Conservation (phyloP, 2,113 vertebrate species). For the Datnioides undecimradiatus region DNA sequence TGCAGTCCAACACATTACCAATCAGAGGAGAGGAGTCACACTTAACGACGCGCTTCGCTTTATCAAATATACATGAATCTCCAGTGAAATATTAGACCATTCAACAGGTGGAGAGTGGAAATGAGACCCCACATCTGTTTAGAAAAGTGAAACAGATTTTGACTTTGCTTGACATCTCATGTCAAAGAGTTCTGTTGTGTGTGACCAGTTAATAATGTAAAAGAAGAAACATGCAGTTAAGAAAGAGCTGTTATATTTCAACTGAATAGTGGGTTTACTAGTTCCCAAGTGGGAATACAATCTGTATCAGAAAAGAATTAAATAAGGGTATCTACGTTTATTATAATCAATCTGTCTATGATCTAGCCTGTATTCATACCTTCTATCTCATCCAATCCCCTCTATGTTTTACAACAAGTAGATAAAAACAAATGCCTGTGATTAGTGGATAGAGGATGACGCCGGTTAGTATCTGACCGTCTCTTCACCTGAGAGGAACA, state of each 20-base stretch:
- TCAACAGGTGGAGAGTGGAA: conserved; percentile 16
- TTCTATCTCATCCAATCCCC: not conserved
- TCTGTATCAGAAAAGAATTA: no score
- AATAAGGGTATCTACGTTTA: no score
- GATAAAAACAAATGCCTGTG: not conserved
- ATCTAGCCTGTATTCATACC: not conserved
- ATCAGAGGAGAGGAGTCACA: conserved; percentile 39
- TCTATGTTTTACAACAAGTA: not conserved
- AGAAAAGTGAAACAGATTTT: conserved; percentile 43
- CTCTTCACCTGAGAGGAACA: conserved; percentile 3
- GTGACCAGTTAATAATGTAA: not conserved
- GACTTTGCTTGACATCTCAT: conserved; percentile 3
- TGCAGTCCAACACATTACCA: conserved; percentile 4
- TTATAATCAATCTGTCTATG: no score
- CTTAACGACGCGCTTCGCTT: conserved; percentile 23
- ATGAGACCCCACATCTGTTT: conserved; percentile 22
- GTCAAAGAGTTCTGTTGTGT: not conserved
- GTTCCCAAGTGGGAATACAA: no score
- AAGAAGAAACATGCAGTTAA: not conserved
- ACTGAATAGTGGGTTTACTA: not conserved
- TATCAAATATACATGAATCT: conserved; percentile 69
- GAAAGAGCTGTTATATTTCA: not conserved
- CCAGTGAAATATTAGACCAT: conserved; percentile 59
- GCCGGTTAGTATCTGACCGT: not conserved
- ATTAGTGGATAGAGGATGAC: not conserved